Percentiles rank a stretch among this genome's conserved stretches.
phyloP scores from a whole-genome alignment of 2,888 invertebrate genomes.

The Sphecodes monilicornis region DNA sequence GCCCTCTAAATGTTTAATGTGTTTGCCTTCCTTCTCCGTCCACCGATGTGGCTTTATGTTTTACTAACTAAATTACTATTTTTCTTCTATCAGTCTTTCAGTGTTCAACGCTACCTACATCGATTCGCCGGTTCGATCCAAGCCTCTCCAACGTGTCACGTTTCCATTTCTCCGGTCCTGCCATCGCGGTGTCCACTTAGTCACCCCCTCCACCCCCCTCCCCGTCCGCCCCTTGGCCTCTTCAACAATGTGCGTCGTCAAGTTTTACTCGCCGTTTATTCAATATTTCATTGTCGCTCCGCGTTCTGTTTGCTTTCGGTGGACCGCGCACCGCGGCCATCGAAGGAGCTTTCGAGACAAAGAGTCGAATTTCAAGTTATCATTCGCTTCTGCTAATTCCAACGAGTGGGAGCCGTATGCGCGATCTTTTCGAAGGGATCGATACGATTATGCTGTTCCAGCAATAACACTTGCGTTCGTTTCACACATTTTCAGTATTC shows the following conservation, averaged over 20 bases:
- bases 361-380: conserved; percentile 9
- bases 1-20: conserved; percentile 85
- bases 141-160: background rate
- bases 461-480: background rate
- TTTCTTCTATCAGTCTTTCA: conserved; percentile 77
- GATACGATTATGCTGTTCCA: background rate
- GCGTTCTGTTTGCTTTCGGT: conserved; percentile 57
- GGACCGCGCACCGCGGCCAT: conserved; percentile 9
- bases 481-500: background rate
- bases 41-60: conserved; percentile 83
- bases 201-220: conserved; percentile 4
- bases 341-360: background rate
- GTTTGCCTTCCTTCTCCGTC: conserved; percentile 84
- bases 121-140: conserved; percentile 78
- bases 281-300: conserved; percentile 56
- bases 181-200: background rate
- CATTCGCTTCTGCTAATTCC: background rate
- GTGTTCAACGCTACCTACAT: conserved; percentile 83
- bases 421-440: background rate
- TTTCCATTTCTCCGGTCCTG: conserved; percentile 39
- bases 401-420: background rate
- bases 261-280: conserved; percentile 59
- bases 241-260: conserved; percentile 21
- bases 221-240: conserved; percentile 14
- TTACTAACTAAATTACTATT: conserved; percentile 85